These are phyloP conservation scores for Dolichoris vasculosae DNA, from an alignment of 1,140 invertebrate species.

Conservation along the genomic window DNA sequence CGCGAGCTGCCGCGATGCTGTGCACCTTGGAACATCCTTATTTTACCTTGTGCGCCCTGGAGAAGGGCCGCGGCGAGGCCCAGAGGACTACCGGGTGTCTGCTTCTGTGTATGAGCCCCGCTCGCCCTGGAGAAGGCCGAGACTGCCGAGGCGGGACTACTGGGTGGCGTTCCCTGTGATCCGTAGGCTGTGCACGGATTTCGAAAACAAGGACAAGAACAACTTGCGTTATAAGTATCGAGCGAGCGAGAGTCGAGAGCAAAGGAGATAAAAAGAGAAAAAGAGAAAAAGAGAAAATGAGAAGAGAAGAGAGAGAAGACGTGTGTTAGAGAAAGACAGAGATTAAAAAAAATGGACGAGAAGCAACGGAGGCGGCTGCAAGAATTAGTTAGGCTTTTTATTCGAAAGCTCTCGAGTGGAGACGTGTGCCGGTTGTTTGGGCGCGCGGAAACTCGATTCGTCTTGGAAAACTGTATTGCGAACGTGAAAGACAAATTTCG, in stretches of 20 bases:
- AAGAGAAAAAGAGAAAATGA: neutral
- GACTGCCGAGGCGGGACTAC: constrained; percentile 64
- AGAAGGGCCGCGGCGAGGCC: constrained; percentile 72
- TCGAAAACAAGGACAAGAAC: constrained; percentile 19
- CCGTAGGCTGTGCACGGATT: constrained; percentile 58
- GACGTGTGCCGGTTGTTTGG: neutral
- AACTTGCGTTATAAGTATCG: neutral
- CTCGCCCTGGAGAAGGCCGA: constrained; percentile 69
- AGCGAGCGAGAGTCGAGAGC: neutral
- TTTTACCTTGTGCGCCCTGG: constrained; percentile 73
- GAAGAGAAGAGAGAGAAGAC: neutral
- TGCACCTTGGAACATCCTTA: neutral
- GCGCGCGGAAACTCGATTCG: neutral
- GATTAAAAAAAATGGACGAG: too few species aligned
- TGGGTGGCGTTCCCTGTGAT: constrained; percentile 70
- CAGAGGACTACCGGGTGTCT: constrained; percentile 66
- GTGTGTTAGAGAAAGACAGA: too few species aligned
- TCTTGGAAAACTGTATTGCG: neutral
- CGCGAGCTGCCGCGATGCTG: neutral
- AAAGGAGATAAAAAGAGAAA: too few species aligned
- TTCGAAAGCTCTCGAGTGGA: neutral
- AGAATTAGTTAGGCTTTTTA: neutral
- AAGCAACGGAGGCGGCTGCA: neutral
- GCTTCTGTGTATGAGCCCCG: constrained; percentile 56
- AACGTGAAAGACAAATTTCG: neutral